phyloP scores from a whole-genome alignment of 2,888 invertebrate genomes.

The Agrypnus murinus region DNA sequence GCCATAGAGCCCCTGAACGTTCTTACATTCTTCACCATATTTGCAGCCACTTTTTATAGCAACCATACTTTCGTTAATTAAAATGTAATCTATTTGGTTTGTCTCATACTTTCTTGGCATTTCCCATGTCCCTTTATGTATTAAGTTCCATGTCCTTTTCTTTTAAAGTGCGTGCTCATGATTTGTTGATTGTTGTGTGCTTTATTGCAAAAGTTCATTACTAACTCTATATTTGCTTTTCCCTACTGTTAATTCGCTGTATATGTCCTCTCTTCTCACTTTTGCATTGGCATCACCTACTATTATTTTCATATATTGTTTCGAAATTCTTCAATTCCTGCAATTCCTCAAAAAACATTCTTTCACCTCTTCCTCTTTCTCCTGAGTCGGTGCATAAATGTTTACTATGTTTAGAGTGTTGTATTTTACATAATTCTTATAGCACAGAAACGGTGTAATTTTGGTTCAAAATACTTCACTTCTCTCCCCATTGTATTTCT shows the following conservation, averaged over 20 bases:
- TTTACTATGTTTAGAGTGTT: no score
- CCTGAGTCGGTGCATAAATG: no score
- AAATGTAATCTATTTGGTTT: neutral
- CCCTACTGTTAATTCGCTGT: constrained; percentile 1
- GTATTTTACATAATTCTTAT: no score
- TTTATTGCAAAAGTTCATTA: neutral
- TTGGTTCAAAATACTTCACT: no score
- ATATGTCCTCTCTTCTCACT: neutral
- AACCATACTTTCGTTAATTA: no score
- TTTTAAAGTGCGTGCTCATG: constrained; percentile 7
- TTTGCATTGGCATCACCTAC: no score
- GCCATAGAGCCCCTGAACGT: neutral
- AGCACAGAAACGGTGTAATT: no score
- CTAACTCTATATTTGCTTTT: neutral
- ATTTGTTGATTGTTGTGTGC: neutral
- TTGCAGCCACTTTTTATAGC: no score
- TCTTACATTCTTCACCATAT: neutral
- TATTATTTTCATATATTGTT: neutral
- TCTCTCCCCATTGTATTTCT: no score
- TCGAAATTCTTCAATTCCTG: neutral
- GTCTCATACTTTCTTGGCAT: neutral
- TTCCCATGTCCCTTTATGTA: constrained; percentile 13
- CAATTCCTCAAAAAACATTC: no score
- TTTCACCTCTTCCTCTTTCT: no score
- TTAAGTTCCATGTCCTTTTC: no score